These are phyloP conservation scores for Drosophila arawakana DNA, from an alignment of 1,140 invertebrate genomes.

Conservation along the genomic window DNA sequence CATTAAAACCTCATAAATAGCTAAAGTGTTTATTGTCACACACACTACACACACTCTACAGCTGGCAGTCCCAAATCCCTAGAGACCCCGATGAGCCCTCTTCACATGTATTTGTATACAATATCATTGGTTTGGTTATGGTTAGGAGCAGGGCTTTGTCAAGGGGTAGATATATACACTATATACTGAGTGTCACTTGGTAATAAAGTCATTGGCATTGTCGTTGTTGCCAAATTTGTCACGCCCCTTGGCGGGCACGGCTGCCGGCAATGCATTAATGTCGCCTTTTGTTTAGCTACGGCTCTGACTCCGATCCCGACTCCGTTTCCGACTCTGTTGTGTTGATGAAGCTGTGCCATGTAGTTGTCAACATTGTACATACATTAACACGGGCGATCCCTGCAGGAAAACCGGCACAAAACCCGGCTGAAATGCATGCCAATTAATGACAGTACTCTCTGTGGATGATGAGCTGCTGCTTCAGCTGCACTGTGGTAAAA, in stretches of 20 bases:
- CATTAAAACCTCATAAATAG: conserved; percentile 83
- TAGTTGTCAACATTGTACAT: conserved; percentile 72
- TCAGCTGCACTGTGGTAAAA: conserved; percentile 17
- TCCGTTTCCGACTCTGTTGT: conserved; percentile 11
- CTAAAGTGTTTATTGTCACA: conserved; percentile 79
- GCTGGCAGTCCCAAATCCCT: conserved; percentile 66
- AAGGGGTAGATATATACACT: conserved; percentile 1
- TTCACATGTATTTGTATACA: conserved; percentile 62
- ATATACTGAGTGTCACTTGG: conserved; percentile 50
- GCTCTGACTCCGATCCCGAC: neutral
- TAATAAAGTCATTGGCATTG: conserved; percentile 76
- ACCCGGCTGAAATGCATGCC: conserved; percentile 60
- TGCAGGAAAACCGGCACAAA: conserved; percentile 21
- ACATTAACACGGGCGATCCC: conserved; percentile 9
- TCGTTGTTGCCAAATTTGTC: conserved; percentile 74
- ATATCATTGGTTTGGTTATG: conserved; percentile 47
- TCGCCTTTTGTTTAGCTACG: conserved; percentile 72
- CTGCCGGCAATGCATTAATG: conserved; percentile 78
- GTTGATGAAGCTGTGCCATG: conserved; percentile 78
- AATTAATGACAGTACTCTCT: conserved; percentile 63
- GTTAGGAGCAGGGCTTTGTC: conserved; percentile 1
- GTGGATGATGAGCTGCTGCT: conserved; percentile 14
- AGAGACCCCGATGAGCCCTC: conserved; percentile 30
- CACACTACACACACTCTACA: conserved; percentile 35
- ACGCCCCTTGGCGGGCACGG: conserved; percentile 76